phyloP scores from a whole-genome alignment of 2,888 invertebrate species.

The Lysandra coridon region DNA sequence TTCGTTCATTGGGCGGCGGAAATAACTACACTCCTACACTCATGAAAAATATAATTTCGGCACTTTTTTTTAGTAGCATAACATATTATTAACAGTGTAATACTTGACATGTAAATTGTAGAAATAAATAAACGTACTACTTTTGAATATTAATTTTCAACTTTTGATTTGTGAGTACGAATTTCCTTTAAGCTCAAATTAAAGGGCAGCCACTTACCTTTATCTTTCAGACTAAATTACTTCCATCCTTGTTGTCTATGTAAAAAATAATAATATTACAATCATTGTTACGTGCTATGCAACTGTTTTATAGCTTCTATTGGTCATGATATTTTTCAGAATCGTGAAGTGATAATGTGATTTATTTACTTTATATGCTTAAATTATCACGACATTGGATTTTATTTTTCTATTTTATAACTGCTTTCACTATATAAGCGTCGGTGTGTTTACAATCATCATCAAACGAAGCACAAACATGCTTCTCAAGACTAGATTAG shows the following conservation, averaged over 20 bases:
- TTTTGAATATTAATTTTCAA: no score
- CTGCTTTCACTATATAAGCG: constrained; percentile 38
- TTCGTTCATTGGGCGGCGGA: no score
- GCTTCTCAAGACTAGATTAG: constrained; percentile 37
- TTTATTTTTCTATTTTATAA: constrained; percentile 33
- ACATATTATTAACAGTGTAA: no score
- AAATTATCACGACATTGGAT: constrained; percentile 35
- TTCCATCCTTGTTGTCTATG: background rate
- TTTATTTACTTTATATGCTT: constrained; percentile 29
- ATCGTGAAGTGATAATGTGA: constrained; percentile 11
- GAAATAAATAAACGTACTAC: no score
- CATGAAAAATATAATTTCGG: no score
- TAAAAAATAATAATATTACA: background rate
- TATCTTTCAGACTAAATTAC: background rate
- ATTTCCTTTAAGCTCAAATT: background rate
- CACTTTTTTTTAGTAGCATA: no score
- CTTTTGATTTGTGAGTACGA: background rate
- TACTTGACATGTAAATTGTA: no score
- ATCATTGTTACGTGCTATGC: background rate
- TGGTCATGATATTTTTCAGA: background rate
- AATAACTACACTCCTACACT: no score
- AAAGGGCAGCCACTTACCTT: background rate
- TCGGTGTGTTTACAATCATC: constrained; percentile 24
- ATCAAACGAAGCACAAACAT: constrained; percentile 36
- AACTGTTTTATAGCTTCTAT: background rate